A percentile compares a stretch with the other conserved stretches of the same genome.
phyloP scores from a whole-genome alignment of 2,797 vertebrate genomes.

The Molossus molossus region DNA sequence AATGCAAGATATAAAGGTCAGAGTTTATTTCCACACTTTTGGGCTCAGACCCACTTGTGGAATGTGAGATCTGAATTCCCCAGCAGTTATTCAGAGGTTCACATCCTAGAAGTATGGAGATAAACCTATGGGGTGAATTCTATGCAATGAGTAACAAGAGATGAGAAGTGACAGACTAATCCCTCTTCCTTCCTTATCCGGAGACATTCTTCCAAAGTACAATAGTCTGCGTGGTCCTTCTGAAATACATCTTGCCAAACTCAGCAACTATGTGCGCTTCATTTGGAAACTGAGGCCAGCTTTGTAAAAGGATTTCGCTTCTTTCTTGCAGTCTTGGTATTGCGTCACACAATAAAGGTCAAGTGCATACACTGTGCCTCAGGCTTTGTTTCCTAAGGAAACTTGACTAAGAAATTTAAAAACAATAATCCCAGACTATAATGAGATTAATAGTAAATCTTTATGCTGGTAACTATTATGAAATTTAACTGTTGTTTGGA shows the following conservation, averaged over 20 bases:
- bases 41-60: too few relatives aligned
- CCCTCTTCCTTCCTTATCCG: not conserved
- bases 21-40: too few relatives aligned
- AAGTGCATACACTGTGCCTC: not conserved
- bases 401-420: not conserved
- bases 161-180: not conserved
- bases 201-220: not conserved
- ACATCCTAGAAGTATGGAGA: too few relatives aligned
- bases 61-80: too few relatives aligned
- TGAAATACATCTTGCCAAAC: not conserved
- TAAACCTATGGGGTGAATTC: too few relatives aligned
- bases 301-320: not conserved
- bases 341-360: not conserved
- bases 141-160: not conserved
- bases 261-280: not conserved
- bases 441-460: not conserved
- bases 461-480: not conserved
- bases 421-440: not conserved
- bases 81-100: too few relatives aligned
- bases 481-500: not conserved
- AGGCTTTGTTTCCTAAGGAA: not conserved
- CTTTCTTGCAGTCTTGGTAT: not conserved
- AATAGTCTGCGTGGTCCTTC: not conserved
- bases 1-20: too few relatives aligned
- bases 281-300: not conserved